Percentiles rank a stretch among this genome's conserved stretches.
phyloP scores from a whole-genome alignment of 2,888 invertebrate species.

The Cecidostiba fungosa region DNA sequence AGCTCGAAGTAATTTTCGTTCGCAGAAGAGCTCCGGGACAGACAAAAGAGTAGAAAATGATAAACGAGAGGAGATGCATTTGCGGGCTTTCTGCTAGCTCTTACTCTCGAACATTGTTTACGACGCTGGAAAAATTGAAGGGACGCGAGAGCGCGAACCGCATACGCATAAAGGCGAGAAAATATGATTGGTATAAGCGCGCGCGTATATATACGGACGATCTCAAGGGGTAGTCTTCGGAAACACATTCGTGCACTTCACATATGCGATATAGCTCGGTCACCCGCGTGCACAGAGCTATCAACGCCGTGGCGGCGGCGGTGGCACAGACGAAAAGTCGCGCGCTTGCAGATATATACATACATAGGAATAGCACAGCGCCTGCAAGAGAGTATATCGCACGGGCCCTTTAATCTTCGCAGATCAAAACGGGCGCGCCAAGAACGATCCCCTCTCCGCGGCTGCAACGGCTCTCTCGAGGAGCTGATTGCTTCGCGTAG shows the following conservation, averaged over 20 bases:
- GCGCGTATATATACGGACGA: neutral
- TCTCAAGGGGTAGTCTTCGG: constrained; percentile 32
- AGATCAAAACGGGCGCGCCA: constrained; percentile 75
- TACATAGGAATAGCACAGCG: neutral
- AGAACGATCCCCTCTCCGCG: constrained; percentile 64
- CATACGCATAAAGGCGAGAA: neutral
- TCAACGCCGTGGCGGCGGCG: too few species aligned
- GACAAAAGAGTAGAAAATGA: constrained; percentile 22
- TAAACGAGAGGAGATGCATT: constrained; percentile 34
- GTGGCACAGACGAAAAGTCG: constrained; percentile 2
- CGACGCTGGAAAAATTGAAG: constrained; percentile 31
- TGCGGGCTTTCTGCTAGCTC: constrained; percentile 26
- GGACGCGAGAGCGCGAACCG: neutral
- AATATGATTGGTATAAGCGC: constrained; percentile 1
- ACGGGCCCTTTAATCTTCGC: constrained; percentile 77
- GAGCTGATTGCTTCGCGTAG: constrained; percentile 77
- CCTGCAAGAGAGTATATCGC: constrained; percentile 16
- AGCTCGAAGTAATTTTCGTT: constrained; percentile 19
- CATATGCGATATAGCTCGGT: constrained; percentile 1
- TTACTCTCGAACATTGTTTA: constrained; percentile 35
- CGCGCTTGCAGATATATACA: neutral
- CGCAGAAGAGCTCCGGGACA: neutral
- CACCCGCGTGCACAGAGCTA: neutral
- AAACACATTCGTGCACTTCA: constrained; percentile 37
- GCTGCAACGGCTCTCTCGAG: constrained; percentile 67